Evolutionary conservation across 2,797 vertebrate species (phyloP).

Genomic region (Sciurus vulgaris): DNA sequence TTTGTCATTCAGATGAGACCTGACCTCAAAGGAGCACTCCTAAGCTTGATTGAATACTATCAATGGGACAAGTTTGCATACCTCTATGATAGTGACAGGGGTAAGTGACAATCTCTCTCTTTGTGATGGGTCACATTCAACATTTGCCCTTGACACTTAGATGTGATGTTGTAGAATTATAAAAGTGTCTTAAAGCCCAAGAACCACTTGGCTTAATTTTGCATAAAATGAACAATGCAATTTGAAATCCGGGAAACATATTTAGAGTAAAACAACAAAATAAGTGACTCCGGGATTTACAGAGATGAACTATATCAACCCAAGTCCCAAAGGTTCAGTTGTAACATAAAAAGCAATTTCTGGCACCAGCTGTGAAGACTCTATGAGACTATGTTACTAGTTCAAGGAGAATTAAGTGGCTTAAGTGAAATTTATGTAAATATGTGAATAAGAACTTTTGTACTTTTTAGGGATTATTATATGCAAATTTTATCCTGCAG

Average conservation of each 20-base stretch:
- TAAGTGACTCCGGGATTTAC: not conserved
- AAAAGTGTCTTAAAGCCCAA: rapidly evolving
- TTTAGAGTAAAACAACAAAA: not conserved
- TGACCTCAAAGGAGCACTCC: constrained; percentile 98
- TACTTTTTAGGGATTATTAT: not conserved
- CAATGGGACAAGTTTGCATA: constrained; percentile 99
- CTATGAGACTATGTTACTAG: not conserved
- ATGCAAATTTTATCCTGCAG: not conserved
- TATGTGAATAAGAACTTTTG: not conserved
- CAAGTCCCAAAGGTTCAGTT: not conserved
- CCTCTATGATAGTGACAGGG: constrained; percentile 98
- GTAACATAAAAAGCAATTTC: not conserved
- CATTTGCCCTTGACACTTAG: not conserved
- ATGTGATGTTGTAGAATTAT: not conserved
- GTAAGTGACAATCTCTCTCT: constrained; percentile 87
- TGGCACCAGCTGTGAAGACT: not conserved
- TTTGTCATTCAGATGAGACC: constrained; percentile 99
- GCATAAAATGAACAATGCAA: not conserved
- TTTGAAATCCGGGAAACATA: not conserved
- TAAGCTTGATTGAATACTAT: constrained; percentile 99
- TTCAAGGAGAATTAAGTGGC: not conserved
- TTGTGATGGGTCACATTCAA: not conserved
- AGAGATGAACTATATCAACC: not conserved
- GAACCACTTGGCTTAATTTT: not conserved
- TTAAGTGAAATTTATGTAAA: not conserved